A percentile compares a stretch with the other conserved stretches of the same genome.
These are phyloP conservation scores for Sylvilagus floridanus DNA, from an alignment of 2,797 vertebrate species.

Conservation along the genomic window DNA sequence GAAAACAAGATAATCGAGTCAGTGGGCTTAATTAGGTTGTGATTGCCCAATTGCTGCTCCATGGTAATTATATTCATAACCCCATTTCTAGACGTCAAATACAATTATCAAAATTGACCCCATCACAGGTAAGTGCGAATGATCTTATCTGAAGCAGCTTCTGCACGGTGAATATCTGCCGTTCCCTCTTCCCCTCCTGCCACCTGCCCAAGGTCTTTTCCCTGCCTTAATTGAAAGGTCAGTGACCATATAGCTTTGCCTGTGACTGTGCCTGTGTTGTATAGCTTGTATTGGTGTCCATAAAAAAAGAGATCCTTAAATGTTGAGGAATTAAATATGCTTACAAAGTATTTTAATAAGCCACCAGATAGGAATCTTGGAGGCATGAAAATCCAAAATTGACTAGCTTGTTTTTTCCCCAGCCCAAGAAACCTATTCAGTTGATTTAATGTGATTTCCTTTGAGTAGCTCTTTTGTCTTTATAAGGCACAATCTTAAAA, in stretches of 20 bases:
- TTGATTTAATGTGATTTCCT: slow-evolving; percentile 47
- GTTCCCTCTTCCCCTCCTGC: slow-evolving; percentile 72
- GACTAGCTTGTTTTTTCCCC: not conserved
- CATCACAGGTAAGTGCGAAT: slow-evolving; percentile 68
- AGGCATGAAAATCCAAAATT: slow-evolving; percentile 48
- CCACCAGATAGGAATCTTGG: slow-evolving; percentile 26
- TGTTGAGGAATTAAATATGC: slow-evolving; percentile 57
- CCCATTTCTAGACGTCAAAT: slow-evolving; percentile 74
- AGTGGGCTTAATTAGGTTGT: slow-evolving; percentile 85
- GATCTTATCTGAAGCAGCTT: slow-evolving; percentile 68
- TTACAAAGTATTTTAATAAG: slow-evolving; percentile 43
- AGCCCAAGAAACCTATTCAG: not conserved
- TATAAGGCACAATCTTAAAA: slow-evolving; percentile 49
- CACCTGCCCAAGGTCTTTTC: slow-evolving; percentile 67
- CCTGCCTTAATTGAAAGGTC: slow-evolving; percentile 69
- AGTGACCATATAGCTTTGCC: slow-evolving; percentile 80
- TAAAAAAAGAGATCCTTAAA: slow-evolving; percentile 63
- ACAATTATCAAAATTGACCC: slow-evolving; percentile 78
- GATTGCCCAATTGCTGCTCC: slow-evolving; percentile 83
- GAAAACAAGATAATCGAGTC: slow-evolving; percentile 83
- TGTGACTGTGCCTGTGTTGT: slow-evolving; percentile 59
- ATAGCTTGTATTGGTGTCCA: not conserved
- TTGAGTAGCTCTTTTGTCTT: slow-evolving; percentile 46
- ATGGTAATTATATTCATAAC: slow-evolving; percentile 83
- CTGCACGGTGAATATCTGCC: slow-evolving; percentile 63